A percentile compares a stretch with the other conserved stretches of the same genome.
Conservation (phyloP, 2,888 invertebrate genomes). For the Chrysotoxum bicinctum region DNA sequence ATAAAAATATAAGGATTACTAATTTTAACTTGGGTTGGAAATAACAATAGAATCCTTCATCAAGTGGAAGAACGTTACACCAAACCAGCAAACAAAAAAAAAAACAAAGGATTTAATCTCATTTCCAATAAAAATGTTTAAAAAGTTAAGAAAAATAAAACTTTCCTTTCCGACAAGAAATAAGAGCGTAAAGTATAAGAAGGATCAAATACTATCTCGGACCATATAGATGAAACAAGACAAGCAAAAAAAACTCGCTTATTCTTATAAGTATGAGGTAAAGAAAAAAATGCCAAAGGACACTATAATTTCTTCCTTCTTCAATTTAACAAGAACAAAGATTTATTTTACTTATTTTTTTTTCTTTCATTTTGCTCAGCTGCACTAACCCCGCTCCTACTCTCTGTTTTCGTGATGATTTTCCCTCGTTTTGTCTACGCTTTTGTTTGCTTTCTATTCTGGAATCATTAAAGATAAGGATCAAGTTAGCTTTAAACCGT, state of each 20-base stretch:
- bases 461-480: constrained; percentile 80
- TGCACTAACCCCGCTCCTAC: constrained; percentile 16
- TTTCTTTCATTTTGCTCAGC: constrained; percentile 22
- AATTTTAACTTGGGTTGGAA: constrained; percentile 65
- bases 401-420: constrained; percentile 12
- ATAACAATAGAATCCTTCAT: constrained; percentile 60
- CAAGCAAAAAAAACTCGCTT: constrained; percentile 21
- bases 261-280: constrained; percentile 7
- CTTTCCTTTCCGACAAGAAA: constrained; percentile 25
- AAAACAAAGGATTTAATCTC: constrained; percentile 70
- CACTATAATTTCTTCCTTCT: constrained; percentile 72
- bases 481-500: constrained; percentile 78
- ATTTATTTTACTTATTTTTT: constrained; percentile 58
- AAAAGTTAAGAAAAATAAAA: constrained; percentile 63
- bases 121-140: constrained; percentile 72
- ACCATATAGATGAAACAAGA: constrained; percentile 50
- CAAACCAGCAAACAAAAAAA: constrained; percentile 2
- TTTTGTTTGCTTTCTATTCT: constrained; percentile 68
- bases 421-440: constrained; percentile 46
- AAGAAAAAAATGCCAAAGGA: constrained; percentile 60
- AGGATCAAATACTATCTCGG: constrained; percentile 67
- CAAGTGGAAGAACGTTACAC: constrained; percentile 25
- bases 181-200: constrained; percentile 55
- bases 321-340: constrained; percentile 71
- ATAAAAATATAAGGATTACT: constrained; percentile 68